phyloP scores from a whole-genome alignment of 1,140 invertebrate genomes.

The Pseudomyrmex flavicornis region DNA sequence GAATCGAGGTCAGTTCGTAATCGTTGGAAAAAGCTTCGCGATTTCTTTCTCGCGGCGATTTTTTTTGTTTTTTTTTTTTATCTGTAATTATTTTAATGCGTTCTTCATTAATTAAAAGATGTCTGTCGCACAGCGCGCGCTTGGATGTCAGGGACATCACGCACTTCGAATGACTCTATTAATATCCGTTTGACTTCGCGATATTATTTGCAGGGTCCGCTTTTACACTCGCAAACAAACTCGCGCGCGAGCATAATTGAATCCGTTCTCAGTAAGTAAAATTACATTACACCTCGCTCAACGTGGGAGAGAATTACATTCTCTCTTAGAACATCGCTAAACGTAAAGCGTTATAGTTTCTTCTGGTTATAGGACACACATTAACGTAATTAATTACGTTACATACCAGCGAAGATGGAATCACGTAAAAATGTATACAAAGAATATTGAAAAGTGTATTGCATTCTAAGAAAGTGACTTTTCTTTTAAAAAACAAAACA shows the following conservation, averaged over 20 bases:
- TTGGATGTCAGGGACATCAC: neutral
- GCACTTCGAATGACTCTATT: neutral
- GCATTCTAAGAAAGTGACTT: no score
- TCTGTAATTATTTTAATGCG: constrained; percentile 37
- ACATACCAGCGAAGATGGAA: no score
- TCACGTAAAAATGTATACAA: no score
- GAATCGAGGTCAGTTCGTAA: neutral
- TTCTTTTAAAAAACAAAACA: no score
- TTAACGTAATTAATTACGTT: no score
- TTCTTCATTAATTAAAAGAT: constrained; percentile 30
- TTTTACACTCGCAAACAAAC: neutral
- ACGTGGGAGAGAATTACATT: no score
- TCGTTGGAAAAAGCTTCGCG: constrained; percentile 10
- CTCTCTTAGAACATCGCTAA: no score
- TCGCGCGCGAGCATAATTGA: constrained; percentile 4
- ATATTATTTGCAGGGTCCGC: constrained; percentile 10
- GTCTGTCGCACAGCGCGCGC: neutral
- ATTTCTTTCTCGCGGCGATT: neutral
- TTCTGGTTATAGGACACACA: no score
- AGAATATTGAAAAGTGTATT: no score
- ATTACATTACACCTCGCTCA: neutral
- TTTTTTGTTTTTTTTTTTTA: neutral
- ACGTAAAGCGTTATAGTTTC: no score
- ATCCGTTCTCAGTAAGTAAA: neutral
- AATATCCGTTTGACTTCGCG: constrained; percentile 6